phyloP scores from a whole-genome alignment of 2,797 vertebrate genomes.

The Syncerus caffer region DNA sequence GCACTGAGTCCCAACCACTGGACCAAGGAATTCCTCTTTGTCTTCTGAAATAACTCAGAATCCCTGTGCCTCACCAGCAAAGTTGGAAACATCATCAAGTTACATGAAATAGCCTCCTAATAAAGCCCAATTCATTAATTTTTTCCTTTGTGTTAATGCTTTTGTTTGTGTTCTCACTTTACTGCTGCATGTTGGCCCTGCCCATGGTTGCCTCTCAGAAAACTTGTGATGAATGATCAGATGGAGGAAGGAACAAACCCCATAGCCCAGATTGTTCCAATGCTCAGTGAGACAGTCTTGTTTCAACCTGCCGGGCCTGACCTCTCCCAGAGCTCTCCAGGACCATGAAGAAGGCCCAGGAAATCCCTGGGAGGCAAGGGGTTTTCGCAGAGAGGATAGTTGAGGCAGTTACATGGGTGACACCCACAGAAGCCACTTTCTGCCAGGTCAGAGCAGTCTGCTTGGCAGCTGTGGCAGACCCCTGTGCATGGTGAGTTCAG shows the following conservation, averaged over 20 bases:
- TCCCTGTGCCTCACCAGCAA: background rate
- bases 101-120: background rate
- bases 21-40: background rate
- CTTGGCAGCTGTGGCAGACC: background rate
- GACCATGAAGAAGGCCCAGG: background rate
- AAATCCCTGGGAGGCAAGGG: background rate
- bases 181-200: background rate
- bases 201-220: background rate
- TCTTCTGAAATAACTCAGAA: background rate
- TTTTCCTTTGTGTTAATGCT: background rate
- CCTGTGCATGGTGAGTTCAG: background rate
- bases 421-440: background rate
- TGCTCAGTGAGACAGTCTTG: background rate
- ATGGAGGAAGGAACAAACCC: background rate
- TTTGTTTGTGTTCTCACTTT: background rate
- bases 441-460: background rate
- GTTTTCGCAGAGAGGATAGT: background rate
- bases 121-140: background rate
- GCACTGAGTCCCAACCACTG: background rate
- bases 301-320: background rate
- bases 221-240: background rate
- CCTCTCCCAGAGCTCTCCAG: background rate
- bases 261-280: background rate
- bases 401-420: background rate
- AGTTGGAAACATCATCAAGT: background rate